Base-by-base conservation (phyloP, 2,888 invertebrate genomes). In the Drosophila formosana region DNA sequence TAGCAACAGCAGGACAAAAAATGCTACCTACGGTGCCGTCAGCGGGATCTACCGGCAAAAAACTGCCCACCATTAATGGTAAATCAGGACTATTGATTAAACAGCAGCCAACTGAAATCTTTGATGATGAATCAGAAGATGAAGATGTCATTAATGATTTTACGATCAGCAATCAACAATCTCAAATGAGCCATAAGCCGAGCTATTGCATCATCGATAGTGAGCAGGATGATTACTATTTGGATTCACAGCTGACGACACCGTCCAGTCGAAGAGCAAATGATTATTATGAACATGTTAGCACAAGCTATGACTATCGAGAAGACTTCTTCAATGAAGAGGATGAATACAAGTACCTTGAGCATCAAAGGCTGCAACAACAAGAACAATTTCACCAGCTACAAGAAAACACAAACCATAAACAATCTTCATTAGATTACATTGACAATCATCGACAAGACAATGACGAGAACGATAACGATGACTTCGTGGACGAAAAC, bases 251-350 rank as follows among this genome's bases (percentile, higher is more conserved):
- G 78, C 79, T 77, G 72, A 72, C 80, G 77, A 73, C 80, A 78
- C 66, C 76, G 75, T 66, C 78, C 62, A 85, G 78, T 80, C 88
- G 76, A 9, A 46, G 18, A 68, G 30, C 72, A 51, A 90, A 87
- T 66, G 84, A 84, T 88, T 92, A 90, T 89, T 92, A 91, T 90
- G 88, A 90, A 68, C 82, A 88, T 45, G 75, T 75, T 58, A 84
- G 72, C 65, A 80, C 84, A 73, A 86, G 89, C 79, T 92, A 92
- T 88, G 89, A 92, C 81, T 92, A 92, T 90, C 91, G 90, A 41
- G 90, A 92, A 69, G 92, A 92, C 82, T 92, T 90, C 75, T 92
- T 92, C 69, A 92, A 92, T 65, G 92, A 92, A 74, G 92, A 92
- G 75, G 92, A 92, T 75, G 92, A 92, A 76, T 91, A 90, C 62